Evolutionary conservation across 2,888 invertebrate genomes (phyloP).

Genomic region (Sisyra nigra): DNA sequence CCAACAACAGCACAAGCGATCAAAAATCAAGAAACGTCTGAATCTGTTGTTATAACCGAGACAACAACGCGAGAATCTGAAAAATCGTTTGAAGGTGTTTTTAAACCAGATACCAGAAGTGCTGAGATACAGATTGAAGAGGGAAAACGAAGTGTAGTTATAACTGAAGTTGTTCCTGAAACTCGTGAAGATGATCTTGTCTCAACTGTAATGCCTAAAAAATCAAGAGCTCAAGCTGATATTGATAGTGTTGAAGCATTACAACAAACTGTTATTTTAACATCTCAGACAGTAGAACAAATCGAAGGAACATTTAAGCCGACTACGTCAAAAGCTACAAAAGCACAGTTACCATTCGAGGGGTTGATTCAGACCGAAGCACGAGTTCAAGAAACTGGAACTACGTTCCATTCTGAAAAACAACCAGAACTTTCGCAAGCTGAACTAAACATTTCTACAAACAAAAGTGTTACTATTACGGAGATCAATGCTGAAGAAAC

Average conservation of each 20-base stretch:
- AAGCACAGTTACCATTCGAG: conserved; percentile 19
- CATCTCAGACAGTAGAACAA: conserved; percentile 12
- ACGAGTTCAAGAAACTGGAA: conserved; percentile 20
- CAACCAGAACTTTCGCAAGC: conserved; percentile 16
- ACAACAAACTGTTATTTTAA: conserved; percentile 16
- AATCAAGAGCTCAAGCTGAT: conserved; percentile 13
- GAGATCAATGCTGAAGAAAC: conserved; percentile 23
- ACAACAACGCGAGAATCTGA: conserved; percentile 24
- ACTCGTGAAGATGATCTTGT: conserved; percentile 14
- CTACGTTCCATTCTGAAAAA: conserved; percentile 14
- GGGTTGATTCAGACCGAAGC: conserved; percentile 19
- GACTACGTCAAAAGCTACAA: conserved; percentile 13
- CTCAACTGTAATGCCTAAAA: conserved; percentile 11
- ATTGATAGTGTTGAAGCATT: conserved; percentile 15
- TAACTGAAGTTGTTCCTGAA: conserved; percentile 16
- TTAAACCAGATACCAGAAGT: conserved; percentile 17
- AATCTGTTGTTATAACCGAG: conserved; percentile 17
- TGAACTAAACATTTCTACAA: conserved; percentile 17
- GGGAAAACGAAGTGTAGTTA: conserved; percentile 10
- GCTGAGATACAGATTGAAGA: conserved; percentile 15
- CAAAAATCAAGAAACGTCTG: conserved; percentile 18
- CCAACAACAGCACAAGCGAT: conserved; percentile 19
- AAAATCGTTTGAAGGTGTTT: conserved; percentile 17
- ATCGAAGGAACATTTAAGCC: conserved; percentile 11
- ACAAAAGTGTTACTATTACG: conserved; percentile 23